Conservation (phyloP, 2,888 invertebrate genomes). For the Lepeophtheirus nordmannii region DNA sequence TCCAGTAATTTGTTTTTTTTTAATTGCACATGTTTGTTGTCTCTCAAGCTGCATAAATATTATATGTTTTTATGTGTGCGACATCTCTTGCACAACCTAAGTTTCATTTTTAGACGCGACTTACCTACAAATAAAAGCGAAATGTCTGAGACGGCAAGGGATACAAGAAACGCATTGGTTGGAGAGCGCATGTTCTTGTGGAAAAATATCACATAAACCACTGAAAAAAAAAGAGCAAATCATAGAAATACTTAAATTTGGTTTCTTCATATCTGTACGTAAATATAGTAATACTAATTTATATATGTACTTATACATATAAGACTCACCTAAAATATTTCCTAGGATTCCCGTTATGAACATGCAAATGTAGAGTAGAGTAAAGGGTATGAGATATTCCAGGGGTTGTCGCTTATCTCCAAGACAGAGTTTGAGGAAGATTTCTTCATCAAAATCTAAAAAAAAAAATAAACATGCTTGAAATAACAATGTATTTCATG, state of each 20-base stretch:
- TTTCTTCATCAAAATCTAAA: not conserved
- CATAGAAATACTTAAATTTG: too few species aligned
- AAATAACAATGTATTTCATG: too few species aligned
- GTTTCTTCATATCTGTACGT: too few species aligned
- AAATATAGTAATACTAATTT: too few species aligned
- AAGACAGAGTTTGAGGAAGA: not conserved
- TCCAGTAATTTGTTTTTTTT: too few species aligned
- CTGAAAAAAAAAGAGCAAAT: not conserved
- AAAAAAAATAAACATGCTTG: not conserved
- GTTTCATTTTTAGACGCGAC: too few species aligned
- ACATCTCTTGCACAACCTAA: too few species aligned
- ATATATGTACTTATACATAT: too few species aligned
- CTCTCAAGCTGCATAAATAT: too few species aligned
- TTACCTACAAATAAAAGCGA: constrained; percentile 3
- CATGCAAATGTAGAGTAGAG: constrained; percentile 5
- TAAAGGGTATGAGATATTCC: not conserved
- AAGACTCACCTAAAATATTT: not conserved
- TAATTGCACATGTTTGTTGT: too few species aligned
- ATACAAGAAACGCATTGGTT: constrained; percentile 9
- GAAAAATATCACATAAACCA: constrained; percentile 1
- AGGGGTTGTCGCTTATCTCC: constrained; percentile 3
- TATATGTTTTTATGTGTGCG: too few species aligned
- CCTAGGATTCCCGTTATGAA: constrained; percentile 2
- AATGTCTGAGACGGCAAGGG: constrained; percentile 9
- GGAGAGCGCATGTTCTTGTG: not conserved